Evolutionary conservation across 2,113 vertebrate species (phyloP), one percentile per base, ranked within the genome.

Genomic region (Hippocampus mohnikei): DNA sequence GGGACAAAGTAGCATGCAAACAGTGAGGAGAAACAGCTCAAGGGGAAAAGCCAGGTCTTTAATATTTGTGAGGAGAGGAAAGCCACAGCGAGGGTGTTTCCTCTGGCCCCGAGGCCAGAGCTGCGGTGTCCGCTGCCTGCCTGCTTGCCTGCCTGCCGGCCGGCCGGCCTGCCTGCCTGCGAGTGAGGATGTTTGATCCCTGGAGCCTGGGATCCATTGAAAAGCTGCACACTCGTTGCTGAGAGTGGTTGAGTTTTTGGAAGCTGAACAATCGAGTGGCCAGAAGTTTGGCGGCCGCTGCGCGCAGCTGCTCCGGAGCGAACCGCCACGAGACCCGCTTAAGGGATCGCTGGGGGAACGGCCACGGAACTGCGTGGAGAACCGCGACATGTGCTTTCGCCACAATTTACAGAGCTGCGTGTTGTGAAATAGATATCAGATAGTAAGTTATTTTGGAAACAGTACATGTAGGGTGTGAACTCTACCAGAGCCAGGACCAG

Each of bases 1-100:
- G 71, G 86, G 89, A 73, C 84, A 85, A 85, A 79, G 88, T 89
- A 87, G 89, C 87, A 90, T 69, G 33, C 79, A 85, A 85, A 86
- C 89, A 88, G 90, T 90, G 84, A 76, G 85, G 67, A 79, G 75
- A 81, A 84, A 78, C 76, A 81, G 81, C 86, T 74, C 87, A 76
- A 89, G 79, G 72, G 80, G 33, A 84, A 91, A 91, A 87, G 84
- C 85, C 82, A 81, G 84, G 87, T 93, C 93, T 93, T 93, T 93
- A 93, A 93, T 93, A 93, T 93, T 91, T 93, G 90, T 91, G 81
- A 88, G 89, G 80, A 87, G 87, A 91, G 88, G 86, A 82, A 91
- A 91, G 85, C 93, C 93, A 74, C 91, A 93, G 85, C 66, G 84
- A 91, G 92, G 93, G 93, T 91, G 91, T 91, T 88, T 90, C 91